Base-by-base conservation (phyloP, 2,113 vertebrate genomes). In the Dasyprocta punctata region DNA sequence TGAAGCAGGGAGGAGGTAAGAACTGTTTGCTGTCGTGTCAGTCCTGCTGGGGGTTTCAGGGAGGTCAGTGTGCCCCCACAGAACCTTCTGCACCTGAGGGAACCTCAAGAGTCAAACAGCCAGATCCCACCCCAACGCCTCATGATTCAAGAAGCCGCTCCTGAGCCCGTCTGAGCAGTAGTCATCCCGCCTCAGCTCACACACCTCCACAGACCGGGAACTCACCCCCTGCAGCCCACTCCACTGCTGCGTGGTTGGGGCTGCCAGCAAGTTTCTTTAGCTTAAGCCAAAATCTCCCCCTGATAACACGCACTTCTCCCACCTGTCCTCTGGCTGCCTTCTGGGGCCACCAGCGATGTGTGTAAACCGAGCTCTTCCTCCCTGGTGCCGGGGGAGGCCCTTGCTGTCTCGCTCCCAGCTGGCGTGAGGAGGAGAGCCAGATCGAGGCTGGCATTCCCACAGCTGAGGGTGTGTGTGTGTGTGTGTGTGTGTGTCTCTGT, bases 341-440 rank as follows among this genome's bases (percentile, higher is more conserved):
- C 96, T 97, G 96, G 97, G 93, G 95, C 93, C 94, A 92, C 93
- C 95, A 96, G 96, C 17, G 96, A 97, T 97, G 96, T 97, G 97
- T 97, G 88, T 54, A 97, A 96, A 98, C 96, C 95, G 86, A 56
- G 97, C 86, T 94, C 81, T 92, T 94, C 88, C 96, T 95, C 89
- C 86, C 60, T 38, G 85, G 67, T 5, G 89, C 86, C 38, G 94
- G 93, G 95, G 96, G 97, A 97, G 94, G 94, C 84, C 96, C 97
- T 94, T 93, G 96, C 95, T 97, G 97, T 92, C 97, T 94, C 87
- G 52, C 92, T 94, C 93, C 95, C 97, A 97, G 94, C 94, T 97
- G 97, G 96, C 61, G n/a, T 88, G 89, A 87, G 87, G 78, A 67
- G 33, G 82, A 89, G 73, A 86, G 85, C 61, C 92, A 85, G 94